phyloP scores from a whole-genome alignment of 2,797 vertebrate genomes.

The Urocyon cinereoargenteus region DNA sequence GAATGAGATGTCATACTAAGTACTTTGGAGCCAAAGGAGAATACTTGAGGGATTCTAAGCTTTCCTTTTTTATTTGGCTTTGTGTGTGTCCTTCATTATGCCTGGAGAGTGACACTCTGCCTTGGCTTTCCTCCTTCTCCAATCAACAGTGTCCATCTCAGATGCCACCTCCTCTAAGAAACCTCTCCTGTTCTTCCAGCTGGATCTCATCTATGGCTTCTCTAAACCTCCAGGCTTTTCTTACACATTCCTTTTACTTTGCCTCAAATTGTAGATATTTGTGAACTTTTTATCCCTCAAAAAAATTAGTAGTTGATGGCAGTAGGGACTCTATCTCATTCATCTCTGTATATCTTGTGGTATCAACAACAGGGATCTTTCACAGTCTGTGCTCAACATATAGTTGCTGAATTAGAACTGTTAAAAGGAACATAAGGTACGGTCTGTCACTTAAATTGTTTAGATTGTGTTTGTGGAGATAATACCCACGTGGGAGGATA shows the following conservation, averaged over 20 bases:
- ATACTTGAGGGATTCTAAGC: neutral
- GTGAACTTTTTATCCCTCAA: neutral
- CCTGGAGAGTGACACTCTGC: neutral
- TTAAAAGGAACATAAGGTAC: neutral
- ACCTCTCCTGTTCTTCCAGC: neutral
- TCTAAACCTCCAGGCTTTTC: neutral
- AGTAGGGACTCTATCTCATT: neutral
- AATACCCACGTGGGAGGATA: neutral
- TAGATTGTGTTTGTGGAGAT: neutral
- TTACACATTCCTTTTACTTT: neutral
- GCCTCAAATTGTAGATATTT: neutral
- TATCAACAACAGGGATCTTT: neutral
- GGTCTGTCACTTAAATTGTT: neutral
- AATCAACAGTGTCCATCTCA: fast-evolving
- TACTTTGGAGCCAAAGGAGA: neutral
- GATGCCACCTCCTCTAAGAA: neutral
- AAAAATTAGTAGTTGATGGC: neutral
- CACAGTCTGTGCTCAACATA: neutral
- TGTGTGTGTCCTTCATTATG: neutral
- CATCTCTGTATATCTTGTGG: neutral
- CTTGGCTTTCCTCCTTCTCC: neutral
- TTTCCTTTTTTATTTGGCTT: neutral
- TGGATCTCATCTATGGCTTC: neutral
- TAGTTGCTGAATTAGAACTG: neutral
- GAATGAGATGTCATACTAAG: neutral